Evolutionary conservation across 1,140 invertebrate species (phyloP).

Genomic region (Saxidomus purpurata): DNA sequence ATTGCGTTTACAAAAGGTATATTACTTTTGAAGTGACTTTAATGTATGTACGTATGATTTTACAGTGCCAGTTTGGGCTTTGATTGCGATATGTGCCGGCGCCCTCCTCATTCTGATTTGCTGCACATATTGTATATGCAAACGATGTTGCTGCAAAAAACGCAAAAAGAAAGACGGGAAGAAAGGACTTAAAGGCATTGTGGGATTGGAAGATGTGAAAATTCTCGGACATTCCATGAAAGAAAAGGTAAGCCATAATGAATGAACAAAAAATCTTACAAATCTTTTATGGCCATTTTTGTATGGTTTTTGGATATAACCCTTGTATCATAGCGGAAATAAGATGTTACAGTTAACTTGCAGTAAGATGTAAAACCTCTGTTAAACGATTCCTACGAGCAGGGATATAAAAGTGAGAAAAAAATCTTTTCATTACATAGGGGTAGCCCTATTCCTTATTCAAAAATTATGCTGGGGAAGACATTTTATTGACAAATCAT

Average conservation of each 20-base stretch:
- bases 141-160: conserved; percentile 97
- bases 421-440: too few relatives aligned
- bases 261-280: neutral
- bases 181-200: conserved; percentile 97
- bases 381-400: too few relatives aligned
- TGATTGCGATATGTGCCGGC: conserved; percentile 83
- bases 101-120: conserved; percentile 92
- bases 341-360: too few relatives aligned
- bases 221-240: conserved; percentile 97
- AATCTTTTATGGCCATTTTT: neutral
- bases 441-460: too few relatives aligned
- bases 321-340: too few relatives aligned
- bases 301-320: too few relatives aligned
- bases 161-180: conserved; percentile 94
- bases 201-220: conserved; percentile 98
- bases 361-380: too few relatives aligned
- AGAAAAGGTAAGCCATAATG: conserved; percentile 93
- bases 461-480: too few relatives aligned
- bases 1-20: too few relatives aligned
- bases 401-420: too few relatives aligned
- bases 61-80: conserved; percentile 86
- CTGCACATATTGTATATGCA: conserved; percentile 97
- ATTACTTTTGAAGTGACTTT: too few relatives aligned
- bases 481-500: too few relatives aligned
- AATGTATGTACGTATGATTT: conserved; percentile 61